Base-by-base conservation (phyloP, 2,113 vertebrate species). In the Chionis minor region DNA sequence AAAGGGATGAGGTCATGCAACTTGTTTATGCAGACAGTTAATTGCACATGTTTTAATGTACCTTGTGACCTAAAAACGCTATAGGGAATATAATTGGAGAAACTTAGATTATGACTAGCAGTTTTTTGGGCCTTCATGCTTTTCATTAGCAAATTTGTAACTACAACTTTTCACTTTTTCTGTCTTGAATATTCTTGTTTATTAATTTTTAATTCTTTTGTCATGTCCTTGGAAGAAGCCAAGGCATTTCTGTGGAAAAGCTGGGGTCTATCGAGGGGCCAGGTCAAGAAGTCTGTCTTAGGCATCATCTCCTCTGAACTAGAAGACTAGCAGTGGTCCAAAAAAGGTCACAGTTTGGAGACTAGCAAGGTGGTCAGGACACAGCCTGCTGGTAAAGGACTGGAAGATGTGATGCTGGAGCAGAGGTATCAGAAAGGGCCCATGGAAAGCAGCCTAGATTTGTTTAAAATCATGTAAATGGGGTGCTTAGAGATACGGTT, bases 1-100 rank as follows among this genome's bases (percentile, higher is more conserved):
- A 91, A 86, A 28, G 62, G 83, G 71, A 33, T 79, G 72, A 92
- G 69, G 54, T 87, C 35, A 67, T 32, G 47, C 82, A 92, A n/a
- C 24, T 75, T 80, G 18, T 88, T 94, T 81, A 28, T 67, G 47
- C 23, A 90, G 38, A 27, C 38, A 80, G 22, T 82, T 85, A 93
- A 88, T 14, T 35, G 62, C 17, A 90, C 6, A 21, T 47, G 33
- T 26, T 85, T 75, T 93, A 63, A 40, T 49, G 24, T 80, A 74
- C 12, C 8, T 77, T 66, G 14, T 78, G 35, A 71, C 56, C 32
- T 61, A 44, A 75, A 83, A 83, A 90, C 5, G 11, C 78, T 81
- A 49, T 19, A 66, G 35, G 38, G 10, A 91, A 22, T 54, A 55
- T 56, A 18, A n/a, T 18, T 77, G 26, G 40, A 88, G 47, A 14